Conservation (phyloP, 1,140 invertebrate species). For the Geopemphigus sp. region DNA sequence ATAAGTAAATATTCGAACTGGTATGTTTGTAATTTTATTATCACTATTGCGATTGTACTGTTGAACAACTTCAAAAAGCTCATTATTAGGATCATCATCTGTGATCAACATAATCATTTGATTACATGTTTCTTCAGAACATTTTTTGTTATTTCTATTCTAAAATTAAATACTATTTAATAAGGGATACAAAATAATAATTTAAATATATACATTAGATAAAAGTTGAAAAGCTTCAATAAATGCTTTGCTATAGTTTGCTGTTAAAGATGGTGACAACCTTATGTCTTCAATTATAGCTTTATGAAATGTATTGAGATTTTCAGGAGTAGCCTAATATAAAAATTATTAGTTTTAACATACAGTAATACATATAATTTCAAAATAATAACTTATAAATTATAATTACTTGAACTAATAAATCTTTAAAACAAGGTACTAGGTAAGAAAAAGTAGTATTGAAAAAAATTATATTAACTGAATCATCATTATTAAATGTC, state of each 20-base stretch:
- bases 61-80: constrained; percentile 83
- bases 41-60: constrained; percentile 71
- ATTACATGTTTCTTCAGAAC: constrained; percentile 70
- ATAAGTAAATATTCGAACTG: constrained; percentile 95
- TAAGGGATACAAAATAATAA: background rate
- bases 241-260: constrained; percentile 84
- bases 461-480: constrained; percentile 78
- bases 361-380: background rate
- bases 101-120: constrained; percentile 99
- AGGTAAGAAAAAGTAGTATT: constrained; percentile 65
- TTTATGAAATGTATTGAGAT: constrained; percentile 74
- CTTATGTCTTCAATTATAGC: constrained; percentile 60
- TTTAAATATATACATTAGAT: constrained; percentile 61
- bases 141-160: constrained; percentile 57
- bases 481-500: constrained; percentile 97
- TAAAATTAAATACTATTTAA: constrained; percentile 55
- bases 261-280: constrained; percentile 73
- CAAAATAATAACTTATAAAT: constrained; percentile 17
- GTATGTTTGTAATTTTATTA: constrained; percentile 65
- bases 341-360: constrained; percentile 15
- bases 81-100: constrained; percentile 81
- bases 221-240: constrained; percentile 82
- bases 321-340: constrained; percentile 82
- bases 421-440: constrained; percentile 68
- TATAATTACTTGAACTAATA: constrained; percentile 47